Percentiles rank a stretch among this genome's conserved stretches.
phyloP scores from a whole-genome alignment of 2,888 invertebrate species.

The Eupsilia transversa region DNA sequence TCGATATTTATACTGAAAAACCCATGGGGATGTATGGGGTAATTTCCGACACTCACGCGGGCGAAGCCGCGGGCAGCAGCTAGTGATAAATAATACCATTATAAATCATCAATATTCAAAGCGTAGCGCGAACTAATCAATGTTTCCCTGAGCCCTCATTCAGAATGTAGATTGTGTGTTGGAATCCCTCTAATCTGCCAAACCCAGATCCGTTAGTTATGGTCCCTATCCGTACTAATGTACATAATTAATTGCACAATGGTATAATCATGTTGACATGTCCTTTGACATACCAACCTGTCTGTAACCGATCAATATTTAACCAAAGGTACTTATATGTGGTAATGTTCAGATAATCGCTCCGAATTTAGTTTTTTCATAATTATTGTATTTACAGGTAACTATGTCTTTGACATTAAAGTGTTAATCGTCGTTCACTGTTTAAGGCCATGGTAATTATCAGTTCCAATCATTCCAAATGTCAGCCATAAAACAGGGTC shows the following conservation, averaged over 20 bases:
- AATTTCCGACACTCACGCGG: too few species aligned
- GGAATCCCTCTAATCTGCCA: slow-evolving; percentile 46
- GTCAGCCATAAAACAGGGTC: slow-evolving; percentile 50
- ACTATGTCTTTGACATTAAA: slow-evolving; percentile 54
- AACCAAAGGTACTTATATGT: neutral
- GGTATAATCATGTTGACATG: slow-evolving; percentile 51
- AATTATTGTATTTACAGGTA: slow-evolving; percentile 32
- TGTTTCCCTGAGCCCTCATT: slow-evolving; percentile 42
- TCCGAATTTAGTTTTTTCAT: slow-evolving; percentile 12
- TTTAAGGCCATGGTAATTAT: slow-evolving; percentile 49
- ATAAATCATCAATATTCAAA: slow-evolving; percentile 50
- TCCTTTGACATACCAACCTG: slow-evolving; percentile 6
- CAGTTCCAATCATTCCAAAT: slow-evolving; percentile 59
- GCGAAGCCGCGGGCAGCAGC: too few species aligned
- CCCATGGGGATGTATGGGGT: too few species aligned
- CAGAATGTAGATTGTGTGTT: slow-evolving; percentile 53
- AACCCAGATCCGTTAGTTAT: slow-evolving; percentile 42
- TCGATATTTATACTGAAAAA: too few species aligned
- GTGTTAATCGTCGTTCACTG: slow-evolving; percentile 44
- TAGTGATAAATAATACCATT: slow-evolving; percentile 32
- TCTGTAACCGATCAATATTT: slow-evolving; percentile 10
- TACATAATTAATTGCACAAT: slow-evolving; percentile 60
- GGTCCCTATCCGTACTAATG: slow-evolving; percentile 45
- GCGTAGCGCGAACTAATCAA: slow-evolving; percentile 34
- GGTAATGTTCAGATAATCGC: slow-evolving; percentile 8